Percentiles rank a stretch among this genome's conserved stretches.
Conservation (phyloP, 1,140 invertebrate species). For the Temnothorax longispinosus region DNA sequence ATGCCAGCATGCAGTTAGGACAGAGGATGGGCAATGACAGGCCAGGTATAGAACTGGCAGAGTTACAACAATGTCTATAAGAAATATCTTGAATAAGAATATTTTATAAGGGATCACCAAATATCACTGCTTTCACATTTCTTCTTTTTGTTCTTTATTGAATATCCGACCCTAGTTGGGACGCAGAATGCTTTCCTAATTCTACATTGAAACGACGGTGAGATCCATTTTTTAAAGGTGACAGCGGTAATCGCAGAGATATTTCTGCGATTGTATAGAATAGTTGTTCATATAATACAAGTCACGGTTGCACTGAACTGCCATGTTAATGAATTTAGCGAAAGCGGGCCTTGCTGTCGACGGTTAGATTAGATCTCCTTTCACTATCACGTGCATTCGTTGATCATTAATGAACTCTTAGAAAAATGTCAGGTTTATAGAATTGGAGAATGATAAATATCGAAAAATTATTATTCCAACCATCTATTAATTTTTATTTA, state of each 20-base stretch:
- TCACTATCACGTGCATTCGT: not conserved
- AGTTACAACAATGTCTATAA: too few species aligned
- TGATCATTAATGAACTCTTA: not conserved
- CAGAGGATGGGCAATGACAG: slow-evolving; percentile 73
- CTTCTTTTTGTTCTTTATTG: too few species aligned
- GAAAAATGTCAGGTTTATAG: not conserved
- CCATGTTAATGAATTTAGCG: not conserved
- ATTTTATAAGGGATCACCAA: too few species aligned
- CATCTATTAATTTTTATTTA: too few species aligned
- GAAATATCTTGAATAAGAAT: too few species aligned
- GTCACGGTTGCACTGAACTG: not conserved
- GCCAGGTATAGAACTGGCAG: slow-evolving; percentile 68
- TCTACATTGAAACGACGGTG: not conserved
- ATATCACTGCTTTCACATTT: too few species aligned
- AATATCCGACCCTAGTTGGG: too few species aligned
- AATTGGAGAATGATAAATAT: not conserved
- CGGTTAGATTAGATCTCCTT: not conserved
- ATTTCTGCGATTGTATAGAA: not conserved
- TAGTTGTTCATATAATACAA: not conserved
- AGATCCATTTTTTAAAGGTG: not conserved
- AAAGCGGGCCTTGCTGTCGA: not conserved
- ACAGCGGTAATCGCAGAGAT: too few species aligned
- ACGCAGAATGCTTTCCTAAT: not conserved
- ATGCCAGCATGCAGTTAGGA: slow-evolving; percentile 73
- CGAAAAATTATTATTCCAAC: not conserved